Conservation (phyloP, 1,140 invertebrate species). For the Phortica variegata region DNA sequence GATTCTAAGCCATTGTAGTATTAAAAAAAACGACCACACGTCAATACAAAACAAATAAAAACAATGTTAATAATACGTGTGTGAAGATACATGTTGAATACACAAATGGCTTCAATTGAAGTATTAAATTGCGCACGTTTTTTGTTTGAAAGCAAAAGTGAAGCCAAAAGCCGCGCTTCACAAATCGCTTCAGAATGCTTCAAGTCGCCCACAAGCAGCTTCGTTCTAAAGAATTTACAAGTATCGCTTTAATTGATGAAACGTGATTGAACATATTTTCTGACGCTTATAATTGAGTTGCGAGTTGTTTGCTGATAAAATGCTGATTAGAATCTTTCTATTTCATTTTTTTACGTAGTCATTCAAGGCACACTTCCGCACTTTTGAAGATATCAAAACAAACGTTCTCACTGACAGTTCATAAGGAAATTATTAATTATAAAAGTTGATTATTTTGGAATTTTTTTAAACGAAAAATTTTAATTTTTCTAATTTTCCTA, state of each 20-base stretch:
- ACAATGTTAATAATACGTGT: too few species aligned
- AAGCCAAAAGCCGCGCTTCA: too few species aligned
- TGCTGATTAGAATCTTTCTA: conserved; percentile 11
- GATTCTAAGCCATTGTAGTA: too few species aligned
- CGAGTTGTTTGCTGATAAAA: conserved; percentile 14
- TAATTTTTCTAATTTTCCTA: too few species aligned
- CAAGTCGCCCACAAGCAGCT: conserved; percentile 39
- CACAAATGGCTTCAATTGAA: conserved; percentile 16
- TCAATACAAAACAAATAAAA: too few species aligned
- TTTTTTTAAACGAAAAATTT: not conserved
- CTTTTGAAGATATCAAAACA: conserved; percentile 63
- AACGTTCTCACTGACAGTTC: conserved; percentile 22
- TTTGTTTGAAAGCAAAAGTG: too few species aligned
- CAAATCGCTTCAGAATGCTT: too few species aligned
- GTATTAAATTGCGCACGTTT: conserved; percentile 12
- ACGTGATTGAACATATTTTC: conserved; percentile 46
- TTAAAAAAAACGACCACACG: too few species aligned
- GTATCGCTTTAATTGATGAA: conserved; percentile 34
- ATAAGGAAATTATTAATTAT: not conserved
- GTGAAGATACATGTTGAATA: too few species aligned
- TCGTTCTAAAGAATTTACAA: conserved; percentile 33
- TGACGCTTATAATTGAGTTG: conserved; percentile 32
- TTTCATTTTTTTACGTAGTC: too few species aligned
- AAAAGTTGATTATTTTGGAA: not conserved
- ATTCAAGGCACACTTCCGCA: too few species aligned